Base-by-base conservation (phyloP, 2,888 invertebrate genomes). In the Apodemia hepburni region DNA sequence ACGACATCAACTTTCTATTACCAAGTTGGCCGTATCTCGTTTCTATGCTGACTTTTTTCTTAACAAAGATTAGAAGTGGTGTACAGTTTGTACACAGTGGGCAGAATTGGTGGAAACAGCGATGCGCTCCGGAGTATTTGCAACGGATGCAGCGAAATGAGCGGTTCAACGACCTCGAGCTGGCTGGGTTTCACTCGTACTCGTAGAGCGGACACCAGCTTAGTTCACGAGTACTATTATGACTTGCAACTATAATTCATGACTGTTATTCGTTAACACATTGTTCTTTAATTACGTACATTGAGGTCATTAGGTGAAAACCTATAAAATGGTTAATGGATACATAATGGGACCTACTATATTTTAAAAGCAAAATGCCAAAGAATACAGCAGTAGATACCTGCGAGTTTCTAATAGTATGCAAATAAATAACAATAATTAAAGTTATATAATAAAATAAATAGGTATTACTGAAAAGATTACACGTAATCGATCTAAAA, bases 101-200 rank as follows among this genome's bases (percentile, higher is more conserved):
- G 77, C 80, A 82, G 84, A 86, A 86, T 86, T 85, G 84, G 85
- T 82, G 81, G 85, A 81, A 80, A 82, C 79, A 69, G 70, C 75
- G 84, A 84, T 85, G 87, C 83, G 82, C 82, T 76, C 78, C 82
- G 79, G 79, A 84, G 80, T 87, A 88, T 90, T 91, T 88, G 89
- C 91, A 91, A 89, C 88, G 89, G 87, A 90, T 91, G 90, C 90
- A 91, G 91, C 87, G 81, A 91, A 90, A 90, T 88, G 87, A 85
- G 82, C 83, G 86, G 91, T 87, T 89, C 90, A 77, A 81, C 83
- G 88, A 89, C 86, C 90, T 82, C 83, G 78, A 78, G 77, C 82
- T 76, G 79, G 85, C 85, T 84, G 81, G 87, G 90, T 90, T 91
- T 90, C 88, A 89, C 91, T 90, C 81, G 82, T 87, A 87, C 89